Conservation (phyloP, 2,113 vertebrate species). For the Calyptomena viridis region DNA sequence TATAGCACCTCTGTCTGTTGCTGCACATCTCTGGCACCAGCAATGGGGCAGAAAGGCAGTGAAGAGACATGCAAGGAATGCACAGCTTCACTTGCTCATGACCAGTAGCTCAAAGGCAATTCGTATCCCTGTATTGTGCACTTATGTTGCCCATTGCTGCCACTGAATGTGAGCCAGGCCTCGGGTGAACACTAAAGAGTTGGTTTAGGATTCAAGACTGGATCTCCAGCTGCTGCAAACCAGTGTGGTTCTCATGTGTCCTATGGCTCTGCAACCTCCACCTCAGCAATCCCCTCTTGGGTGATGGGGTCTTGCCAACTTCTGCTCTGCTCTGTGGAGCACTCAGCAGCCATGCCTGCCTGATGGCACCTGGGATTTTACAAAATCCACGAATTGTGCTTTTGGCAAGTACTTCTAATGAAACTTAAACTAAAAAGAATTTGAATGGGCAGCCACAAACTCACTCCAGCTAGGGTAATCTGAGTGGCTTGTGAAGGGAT, state of each 20-base stretch:
- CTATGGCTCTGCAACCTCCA: background rate
- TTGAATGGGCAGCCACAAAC: background rate
- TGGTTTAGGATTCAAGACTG: background rate
- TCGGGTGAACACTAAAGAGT: fast-evolving
- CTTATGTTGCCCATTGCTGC: background rate
- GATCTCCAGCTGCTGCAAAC: background rate
- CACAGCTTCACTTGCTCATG: fast-evolving
- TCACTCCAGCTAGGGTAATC: background rate
- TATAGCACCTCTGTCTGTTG: background rate
- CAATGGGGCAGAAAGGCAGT: background rate
- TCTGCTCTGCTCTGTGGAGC: background rate
- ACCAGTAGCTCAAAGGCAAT: background rate
- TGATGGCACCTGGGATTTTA: background rate
- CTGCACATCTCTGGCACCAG: background rate
- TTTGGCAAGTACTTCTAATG: background rate
- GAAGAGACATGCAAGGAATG: fast-evolving
- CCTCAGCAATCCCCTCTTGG: background rate
- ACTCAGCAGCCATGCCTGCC: background rate
- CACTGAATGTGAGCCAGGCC: background rate
- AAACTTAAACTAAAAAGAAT: background rate
- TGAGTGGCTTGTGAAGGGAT: background rate
- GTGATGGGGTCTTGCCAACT: background rate
- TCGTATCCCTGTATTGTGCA: fast-evolving
- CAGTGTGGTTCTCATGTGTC: background rate
- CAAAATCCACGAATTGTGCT: background rate